Evolutionary conservation across 2,113 vertebrate species (phyloP).

Genomic region (Prionailurus viverrinus): DNA sequence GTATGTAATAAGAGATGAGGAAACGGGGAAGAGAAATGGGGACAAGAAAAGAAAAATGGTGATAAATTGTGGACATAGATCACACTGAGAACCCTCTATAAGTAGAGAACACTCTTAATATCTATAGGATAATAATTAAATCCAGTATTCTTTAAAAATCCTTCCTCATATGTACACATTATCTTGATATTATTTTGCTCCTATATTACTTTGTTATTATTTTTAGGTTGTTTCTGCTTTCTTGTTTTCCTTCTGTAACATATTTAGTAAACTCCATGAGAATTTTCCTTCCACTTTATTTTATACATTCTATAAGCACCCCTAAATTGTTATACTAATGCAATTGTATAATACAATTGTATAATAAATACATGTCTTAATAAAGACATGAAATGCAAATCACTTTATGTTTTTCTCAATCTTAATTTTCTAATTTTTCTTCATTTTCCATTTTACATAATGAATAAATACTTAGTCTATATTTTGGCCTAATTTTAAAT

Average conservation of each 20-base stretch:
- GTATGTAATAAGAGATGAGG: not conserved
- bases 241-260: not conserved
- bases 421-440: constrained; percentile 10
- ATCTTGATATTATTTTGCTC: not conserved
- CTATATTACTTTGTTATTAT: not conserved
- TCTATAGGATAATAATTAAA: not conserved
- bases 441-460: not conserved
- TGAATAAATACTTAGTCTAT: not conserved
- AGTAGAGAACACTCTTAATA: not conserved
- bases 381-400: not conserved
- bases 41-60: not conserved
- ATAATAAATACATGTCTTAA: not conserved
- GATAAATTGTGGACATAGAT: not conserved
- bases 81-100: not conserved
- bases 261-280: not conserved
- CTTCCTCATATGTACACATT: not conserved
- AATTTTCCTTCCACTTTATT: not conserved
- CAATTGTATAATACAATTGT: not conserved
- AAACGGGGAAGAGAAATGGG: not conserved
- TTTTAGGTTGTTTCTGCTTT: not conserved
- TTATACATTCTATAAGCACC: not conserved
- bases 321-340: not conserved
- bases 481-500: constrained; percentile 35
- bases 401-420: not conserved
- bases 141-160: not conserved